Conservation (phyloP, 1,140 invertebrate genomes). For the Drosophila quadrilineata region DNA sequence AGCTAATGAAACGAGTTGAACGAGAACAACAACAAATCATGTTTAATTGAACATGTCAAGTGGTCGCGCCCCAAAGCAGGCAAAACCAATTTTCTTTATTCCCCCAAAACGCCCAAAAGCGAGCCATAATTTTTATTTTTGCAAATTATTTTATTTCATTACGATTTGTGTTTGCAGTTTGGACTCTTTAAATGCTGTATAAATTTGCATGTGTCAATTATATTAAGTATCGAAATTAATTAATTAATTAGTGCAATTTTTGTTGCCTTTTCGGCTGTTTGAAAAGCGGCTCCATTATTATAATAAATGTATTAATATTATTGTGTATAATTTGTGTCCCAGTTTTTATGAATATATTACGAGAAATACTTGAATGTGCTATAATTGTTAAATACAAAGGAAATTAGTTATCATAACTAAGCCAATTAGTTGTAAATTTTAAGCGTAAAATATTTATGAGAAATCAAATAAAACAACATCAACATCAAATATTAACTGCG, state of each 20-base stretch:
- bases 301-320: slow-evolving; percentile 27
- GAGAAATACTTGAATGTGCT: slow-evolving; percentile 61
- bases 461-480: slow-evolving; percentile 77
- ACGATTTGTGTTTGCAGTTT: slow-evolving; percentile 8
- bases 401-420: slow-evolving; percentile 59
- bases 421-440: slow-evolving; percentile 72
- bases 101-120: slow-evolving; percentile 9
- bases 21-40: slow-evolving; percentile 30
- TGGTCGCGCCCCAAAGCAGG: slow-evolving; percentile 39
- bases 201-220: slow-evolving; percentile 32
- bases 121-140: not conserved
- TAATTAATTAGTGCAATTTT: slow-evolving; percentile 61
- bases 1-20: slow-evolving; percentile 60
- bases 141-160: not conserved
- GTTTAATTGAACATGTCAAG: slow-evolving; percentile 39
- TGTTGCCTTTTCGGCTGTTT: slow-evolving; percentile 53
- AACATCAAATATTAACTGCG: slow-evolving; percentile 52
- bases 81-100: slow-evolving; percentile 12
- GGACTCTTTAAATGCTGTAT: slow-evolving; percentile 16
- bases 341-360: slow-evolving; percentile 20
- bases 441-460: slow-evolving; percentile 72
- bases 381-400: slow-evolving; percentile 71
- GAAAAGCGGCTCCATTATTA: slow-evolving; percentile 11
- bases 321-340: slow-evolving; percentile 22
- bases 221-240: slow-evolving; percentile 14